Percentiles rank a stretch among this genome's conserved stretches.
These are phyloP conservation scores for Seira ritae DNA, from an alignment of 2,888 invertebrate genomes.

Conservation along the genomic window DNA sequence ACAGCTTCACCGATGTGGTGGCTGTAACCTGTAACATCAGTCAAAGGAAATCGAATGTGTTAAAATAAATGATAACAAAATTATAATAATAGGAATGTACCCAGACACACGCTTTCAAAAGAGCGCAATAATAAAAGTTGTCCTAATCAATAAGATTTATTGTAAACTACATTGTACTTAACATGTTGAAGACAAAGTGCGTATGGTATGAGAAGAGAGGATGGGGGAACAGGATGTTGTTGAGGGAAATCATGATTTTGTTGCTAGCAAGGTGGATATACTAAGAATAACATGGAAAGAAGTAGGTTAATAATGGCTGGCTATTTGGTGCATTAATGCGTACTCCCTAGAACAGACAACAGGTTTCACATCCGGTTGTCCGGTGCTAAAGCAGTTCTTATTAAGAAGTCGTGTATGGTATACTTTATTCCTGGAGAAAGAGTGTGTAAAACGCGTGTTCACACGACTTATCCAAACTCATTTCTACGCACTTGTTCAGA, in stretches of 20 bases:
- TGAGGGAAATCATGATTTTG: constrained; percentile 41
- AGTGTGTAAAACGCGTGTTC: constrained; percentile 28
- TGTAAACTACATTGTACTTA: background rate
- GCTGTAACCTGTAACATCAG: constrained; percentile 74
- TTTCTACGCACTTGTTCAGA: background rate
- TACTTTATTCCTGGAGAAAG: constrained; percentile 50
- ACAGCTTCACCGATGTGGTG: constrained; percentile 76
- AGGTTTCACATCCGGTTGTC: constrained; percentile 57
- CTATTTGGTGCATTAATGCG: constrained; percentile 41
- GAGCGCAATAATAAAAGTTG: constrained; percentile 3
- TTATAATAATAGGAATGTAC: constrained; percentile 14
- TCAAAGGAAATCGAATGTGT: constrained; percentile 35
- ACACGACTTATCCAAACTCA: no score
- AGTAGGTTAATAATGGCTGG: constrained; percentile 39
- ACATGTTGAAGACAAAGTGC: no score
- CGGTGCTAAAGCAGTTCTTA: background rate
- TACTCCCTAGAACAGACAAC: constrained; percentile 50
- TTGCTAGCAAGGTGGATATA: background rate
- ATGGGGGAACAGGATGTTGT: constrained; percentile 55
- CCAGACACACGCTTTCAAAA: background rate
- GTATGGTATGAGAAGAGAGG: background rate
- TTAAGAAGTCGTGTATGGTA: background rate
- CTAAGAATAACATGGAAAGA: constrained; percentile 9
- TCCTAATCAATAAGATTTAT: constrained; percentile 5
- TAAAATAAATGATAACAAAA: background rate